Conservation (phyloP, 1,140 invertebrate species). For the Diuraphis noxia region DNA sequence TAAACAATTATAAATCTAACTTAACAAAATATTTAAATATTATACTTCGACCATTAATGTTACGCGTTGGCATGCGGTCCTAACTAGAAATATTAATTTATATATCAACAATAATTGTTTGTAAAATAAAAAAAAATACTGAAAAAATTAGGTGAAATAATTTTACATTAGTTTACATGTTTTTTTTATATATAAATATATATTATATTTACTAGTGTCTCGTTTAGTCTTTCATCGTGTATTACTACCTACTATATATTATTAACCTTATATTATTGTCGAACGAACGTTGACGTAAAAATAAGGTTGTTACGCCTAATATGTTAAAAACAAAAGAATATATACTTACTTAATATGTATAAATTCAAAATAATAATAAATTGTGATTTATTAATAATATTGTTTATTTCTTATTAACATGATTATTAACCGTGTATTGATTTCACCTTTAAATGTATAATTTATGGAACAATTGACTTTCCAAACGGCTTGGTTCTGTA, state of each 20-base stretch:
- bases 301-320: slow-evolving; percentile 20
- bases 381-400: slow-evolving; percentile 37
- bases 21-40: slow-evolving; percentile 46
- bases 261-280: not conserved
- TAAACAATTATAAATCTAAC: slow-evolving; percentile 31
- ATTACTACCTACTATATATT: slow-evolving; percentile 14
- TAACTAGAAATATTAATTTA: slow-evolving; percentile 51
- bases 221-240: slow-evolving; percentile 10
- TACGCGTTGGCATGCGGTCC: not conserved
- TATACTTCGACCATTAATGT: slow-evolving; percentile 32
- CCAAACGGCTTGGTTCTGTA: not conserved
- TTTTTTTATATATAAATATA: slow-evolving; percentile 22
- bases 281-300: not conserved
- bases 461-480: not conserved
- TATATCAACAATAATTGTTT: slow-evolving; percentile 28
- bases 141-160: slow-evolving; percentile 23
- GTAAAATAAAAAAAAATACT: not conserved
- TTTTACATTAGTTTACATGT: slow-evolving; percentile 37
- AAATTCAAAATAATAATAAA: slow-evolving; percentile 32
- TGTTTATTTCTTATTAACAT: not conserved
- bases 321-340: slow-evolving; percentile 6
- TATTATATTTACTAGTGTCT: not conserved
- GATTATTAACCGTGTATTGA: not conserved
- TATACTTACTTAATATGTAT: slow-evolving; percentile 20
- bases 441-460: not conserved